phyloP scores from a whole-genome alignment of 2,797 vertebrate genomes.

The Melanotaenia maccullochi region DNA sequence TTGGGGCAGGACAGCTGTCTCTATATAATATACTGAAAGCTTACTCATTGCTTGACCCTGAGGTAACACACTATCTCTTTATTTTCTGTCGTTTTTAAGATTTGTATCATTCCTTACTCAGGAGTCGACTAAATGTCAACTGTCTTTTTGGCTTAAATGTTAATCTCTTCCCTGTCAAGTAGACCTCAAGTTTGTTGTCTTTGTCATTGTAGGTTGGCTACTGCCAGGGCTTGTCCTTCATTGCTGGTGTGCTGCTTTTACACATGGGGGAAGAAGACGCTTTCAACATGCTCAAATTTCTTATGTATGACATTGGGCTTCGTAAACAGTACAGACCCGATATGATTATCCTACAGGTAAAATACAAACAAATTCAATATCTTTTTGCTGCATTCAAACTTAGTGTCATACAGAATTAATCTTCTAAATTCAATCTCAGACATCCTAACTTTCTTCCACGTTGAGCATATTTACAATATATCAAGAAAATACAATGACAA shows the following conservation, averaged over 20 bases:
- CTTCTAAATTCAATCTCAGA: no score
- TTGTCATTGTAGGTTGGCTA: conserved; percentile 87
- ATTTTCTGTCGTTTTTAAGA: conserved; percentile 1
- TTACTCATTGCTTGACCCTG: conserved; percentile 95
- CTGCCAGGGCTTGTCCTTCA: conserved; percentile 97
- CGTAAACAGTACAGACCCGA: conserved; percentile 96
- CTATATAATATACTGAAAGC: conserved; percentile 97
- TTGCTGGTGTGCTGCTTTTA: conserved; percentile 93
- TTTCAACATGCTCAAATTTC: conserved; percentile 94
- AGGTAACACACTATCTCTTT: conserved; percentile 68
- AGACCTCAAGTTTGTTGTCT: conserved; percentile 32
- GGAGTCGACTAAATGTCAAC: conserved; percentile 7
- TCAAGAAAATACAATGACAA: no score
- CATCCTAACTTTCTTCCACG: no score
- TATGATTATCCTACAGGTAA: conserved; percentile 98
- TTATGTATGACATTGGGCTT: conserved; percentile 95
- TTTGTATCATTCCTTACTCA: not conserved
- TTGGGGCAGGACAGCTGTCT: conserved; percentile 94
- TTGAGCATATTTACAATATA: no score
- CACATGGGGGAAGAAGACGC: conserved; percentile 97
- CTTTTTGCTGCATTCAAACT: not conserved
- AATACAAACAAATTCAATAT: not conserved
- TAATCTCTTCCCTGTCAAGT: conserved; percentile 1
- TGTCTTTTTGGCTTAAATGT: conserved; percentile 11
- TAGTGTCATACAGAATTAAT: not conserved